Evolutionary conservation across 2,113 vertebrate genomes (phyloP), one percentile per base, ranked within the genome.

Genomic region (Trachemys scripta): DNA sequence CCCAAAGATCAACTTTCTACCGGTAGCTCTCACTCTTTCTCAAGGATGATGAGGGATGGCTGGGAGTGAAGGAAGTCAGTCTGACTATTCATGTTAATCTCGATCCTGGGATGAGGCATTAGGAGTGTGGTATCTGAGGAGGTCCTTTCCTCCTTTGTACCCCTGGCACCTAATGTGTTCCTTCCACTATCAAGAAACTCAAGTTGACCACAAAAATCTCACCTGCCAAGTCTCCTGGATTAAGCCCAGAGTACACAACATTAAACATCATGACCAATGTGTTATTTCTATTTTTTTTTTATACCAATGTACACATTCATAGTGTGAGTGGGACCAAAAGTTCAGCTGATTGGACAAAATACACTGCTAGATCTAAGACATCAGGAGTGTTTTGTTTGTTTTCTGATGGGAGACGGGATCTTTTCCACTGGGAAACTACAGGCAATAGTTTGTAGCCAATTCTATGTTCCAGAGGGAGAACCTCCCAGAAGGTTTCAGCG

Each of bases 101-200:
- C 8, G 24, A 13, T 47, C 69, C 24, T 11, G 54, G 65, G 47
- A 80, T 69, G 53, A 85, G 38, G 2, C 0, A 35, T 29, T 65
- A 56, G 45, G 35, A 50, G 47, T 5, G 29, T 25, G 82, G 75
- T 84, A n/a, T 72, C 31, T 20, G 69, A 87, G 89, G n/a, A 50
- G 38, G 84, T 35, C 20, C 35, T 27, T 90, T 45, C 45, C 78
- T 75, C 47, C 72, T 80, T 38, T 42, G 6, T 45, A 76, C 22
- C 42, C 25, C 35, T 19, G 88, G 57, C 53, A 3, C 35, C 56
- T 69, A 59, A 0, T 0, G 0, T 3, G n/a, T 57, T 65, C n/a
- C 87, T 59, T 85, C 6, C 35, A 54, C 82, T 5, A 12, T 16
- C 42, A 65, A 87, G 25, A 80, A 45, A 54, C 87, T n/a, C 56